Evolutionary conservation across 2,888 invertebrate genomes (phyloP), one percentile per base, ranked within the genome.

Genomic region (Microctonus hyperodae): DNA sequence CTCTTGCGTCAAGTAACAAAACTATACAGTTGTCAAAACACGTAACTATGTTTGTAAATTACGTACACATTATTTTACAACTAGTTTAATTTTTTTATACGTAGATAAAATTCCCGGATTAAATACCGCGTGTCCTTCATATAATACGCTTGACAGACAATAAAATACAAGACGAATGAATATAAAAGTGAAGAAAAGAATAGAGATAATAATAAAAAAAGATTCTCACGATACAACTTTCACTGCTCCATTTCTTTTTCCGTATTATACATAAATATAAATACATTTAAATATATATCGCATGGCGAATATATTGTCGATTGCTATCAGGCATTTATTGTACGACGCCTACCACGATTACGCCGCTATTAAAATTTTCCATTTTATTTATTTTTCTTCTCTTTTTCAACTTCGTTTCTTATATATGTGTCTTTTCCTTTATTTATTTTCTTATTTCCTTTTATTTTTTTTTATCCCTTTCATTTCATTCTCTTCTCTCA

Each of bases 371-470:
- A 44, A 44, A 44, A 44, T 44, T 16, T 44, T 44, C 44, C n/a
- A n/a, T n/a, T n/a, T n/a, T n/a, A n/a, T n/a, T n/a, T n/a, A n/a
- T n/a, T n/a, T n/a, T n/a, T n/a, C n/a, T n/a, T n/a, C n/a, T n/a
- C n/a, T n/a, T n/a, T n/a, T n/a, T n/a, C n/a, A n/a, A n/a, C n/a
- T 44, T 44, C 58, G 51, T 31, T 62, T 28, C 7, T 5, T 28
- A 5, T 28, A 28, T 28, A 28, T 7, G 7, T 28, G 3, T 28
- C 3, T 28, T 28, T 28, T 28, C 50, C 28, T 16, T 33, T 25
- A 51, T 33, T 22, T 61, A 35, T 61, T 23, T 61, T 50, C 2
- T 66, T 55, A 28, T 61, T 61, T 13, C n/a, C n/a, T n/a, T n/a
- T n/a, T n/a, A n/a, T n/a, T 55, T 51, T 51, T 58, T 59, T 51